These are phyloP conservation scores for Acipenser ruthenus DNA, from an alignment of 2,797 vertebrate genomes.

Conservation along the genomic window DNA sequence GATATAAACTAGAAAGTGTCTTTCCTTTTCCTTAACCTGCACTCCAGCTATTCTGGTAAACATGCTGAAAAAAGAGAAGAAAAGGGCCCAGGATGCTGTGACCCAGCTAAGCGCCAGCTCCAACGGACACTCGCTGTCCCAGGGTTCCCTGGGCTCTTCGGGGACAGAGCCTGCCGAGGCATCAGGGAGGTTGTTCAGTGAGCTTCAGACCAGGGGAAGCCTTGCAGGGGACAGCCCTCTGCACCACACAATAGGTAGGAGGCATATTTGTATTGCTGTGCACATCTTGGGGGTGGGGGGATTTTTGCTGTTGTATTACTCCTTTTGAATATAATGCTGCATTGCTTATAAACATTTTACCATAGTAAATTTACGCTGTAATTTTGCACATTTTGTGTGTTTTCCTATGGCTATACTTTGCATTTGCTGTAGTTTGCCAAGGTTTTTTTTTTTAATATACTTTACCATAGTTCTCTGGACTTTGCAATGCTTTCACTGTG, in stretches of 20 bases:
- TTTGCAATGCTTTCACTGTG: too few species aligned
- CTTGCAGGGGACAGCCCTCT: constrained; percentile 21
- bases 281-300: background rate
- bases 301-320: too few species aligned
- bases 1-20: too few species aligned
- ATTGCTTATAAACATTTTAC: background rate
- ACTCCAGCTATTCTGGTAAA: constrained; percentile 72
- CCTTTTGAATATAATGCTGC: too few species aligned
- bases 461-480: too few species aligned
- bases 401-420: constrained; percentile 13
- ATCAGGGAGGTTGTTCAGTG: background rate
- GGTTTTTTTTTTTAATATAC: too few species aligned
- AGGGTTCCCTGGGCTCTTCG: constrained; percentile 19
- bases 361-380: constrained; percentile 12
- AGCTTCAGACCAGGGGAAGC: constrained; percentile 27
- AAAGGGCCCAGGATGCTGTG: constrained; percentile 52
- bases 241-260: constrained; percentile 58
- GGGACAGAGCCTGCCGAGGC: constrained; percentile 20
- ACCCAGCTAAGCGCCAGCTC: constrained; percentile 35
- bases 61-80: constrained; percentile 85
- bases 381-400: constrained; percentile 24
- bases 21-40: constrained; percentile 49
- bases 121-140: constrained; percentile 19
- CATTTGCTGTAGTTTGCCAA: too few species aligned
- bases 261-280: background rate